Percentiles rank a stretch among this genome's conserved stretches.
phyloP scores from a whole-genome alignment of 1,140 invertebrate genomes.

The Drosophila miranda region DNA sequence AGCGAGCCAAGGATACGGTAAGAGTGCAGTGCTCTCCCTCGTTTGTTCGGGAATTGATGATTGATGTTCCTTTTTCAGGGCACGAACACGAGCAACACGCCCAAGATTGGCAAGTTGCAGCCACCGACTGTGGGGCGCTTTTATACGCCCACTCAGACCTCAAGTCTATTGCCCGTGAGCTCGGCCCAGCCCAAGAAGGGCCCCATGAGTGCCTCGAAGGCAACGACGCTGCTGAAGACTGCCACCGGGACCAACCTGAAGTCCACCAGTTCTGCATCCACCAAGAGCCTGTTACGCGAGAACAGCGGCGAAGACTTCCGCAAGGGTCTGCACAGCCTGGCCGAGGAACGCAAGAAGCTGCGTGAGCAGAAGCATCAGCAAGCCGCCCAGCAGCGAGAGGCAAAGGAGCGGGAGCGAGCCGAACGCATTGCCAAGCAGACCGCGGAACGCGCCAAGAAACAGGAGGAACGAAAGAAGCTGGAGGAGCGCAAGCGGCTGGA shows the following conservation, averaged over 20 bases:
- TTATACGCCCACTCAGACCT: slow-evolving; percentile 71
- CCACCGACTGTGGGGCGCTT: slow-evolving; percentile 69
- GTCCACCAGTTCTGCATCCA: slow-evolving; percentile 45
- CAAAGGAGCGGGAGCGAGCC: slow-evolving; percentile 83
- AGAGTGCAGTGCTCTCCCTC: slow-evolving; percentile 4
- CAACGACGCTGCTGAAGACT: slow-evolving; percentile 48
- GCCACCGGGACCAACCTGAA: slow-evolving; percentile 57
- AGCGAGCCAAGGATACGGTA: slow-evolving; percentile 53
- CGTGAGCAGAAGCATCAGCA: slow-evolving; percentile 85
- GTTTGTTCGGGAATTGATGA: neutral
- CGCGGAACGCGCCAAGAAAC: slow-evolving; percentile 84
- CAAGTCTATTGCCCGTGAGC: slow-evolving; percentile 22
- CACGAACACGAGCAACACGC: slow-evolving; percentile 47
- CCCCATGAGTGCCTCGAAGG: slow-evolving; percentile 68
- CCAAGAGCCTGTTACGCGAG: slow-evolving; percentile 66
- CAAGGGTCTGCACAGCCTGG: slow-evolving; percentile 72
- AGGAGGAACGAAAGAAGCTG: slow-evolving; percentile 81
- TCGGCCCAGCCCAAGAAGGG: slow-evolving; percentile 64
- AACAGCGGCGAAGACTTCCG: slow-evolving; percentile 78
- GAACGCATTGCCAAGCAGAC: slow-evolving; percentile 83
- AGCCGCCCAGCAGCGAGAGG: slow-evolving; percentile 84
- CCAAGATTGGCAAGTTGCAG: slow-evolving; percentile 61
- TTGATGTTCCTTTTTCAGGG: neutral
- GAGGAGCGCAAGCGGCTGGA: slow-evolving; percentile 82
- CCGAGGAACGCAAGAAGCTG: slow-evolving; percentile 84